Conservation (phyloP, 2,797 vertebrate species). For the Rhyacichthys aspro region DNA sequence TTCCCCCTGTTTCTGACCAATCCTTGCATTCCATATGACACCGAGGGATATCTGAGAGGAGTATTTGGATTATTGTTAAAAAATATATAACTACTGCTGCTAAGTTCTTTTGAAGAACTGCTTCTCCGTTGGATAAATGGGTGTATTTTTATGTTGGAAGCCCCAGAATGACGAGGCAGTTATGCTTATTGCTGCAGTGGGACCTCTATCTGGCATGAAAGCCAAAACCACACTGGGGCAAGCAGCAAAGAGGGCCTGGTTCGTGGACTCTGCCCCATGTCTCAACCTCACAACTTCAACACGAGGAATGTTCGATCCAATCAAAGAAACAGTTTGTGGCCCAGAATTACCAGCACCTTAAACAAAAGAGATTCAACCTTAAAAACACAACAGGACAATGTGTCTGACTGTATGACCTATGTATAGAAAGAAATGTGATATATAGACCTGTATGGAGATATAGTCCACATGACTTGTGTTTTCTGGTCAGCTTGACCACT, state of each 20-base stretch:
- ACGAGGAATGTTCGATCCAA: slow-evolving; percentile 77
- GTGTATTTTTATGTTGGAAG: slow-evolving; percentile 64
- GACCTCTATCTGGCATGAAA: slow-evolving; percentile 32
- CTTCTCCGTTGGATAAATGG: slow-evolving; percentile 67
- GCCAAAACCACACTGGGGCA: slow-evolving; percentile 14
- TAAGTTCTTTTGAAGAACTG: slow-evolving; percentile 73
- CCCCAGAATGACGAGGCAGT: slow-evolving; percentile 34
- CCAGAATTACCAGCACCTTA: slow-evolving; percentile 84
- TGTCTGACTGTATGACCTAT: slow-evolving; percentile 78
- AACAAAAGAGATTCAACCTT: slow-evolving; percentile 49
- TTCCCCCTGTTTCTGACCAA: slow-evolving; percentile 68
- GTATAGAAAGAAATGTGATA: slow-evolving; percentile 81
- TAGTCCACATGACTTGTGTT: slow-evolving; percentile 80
- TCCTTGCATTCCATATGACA: slow-evolving; percentile 71
- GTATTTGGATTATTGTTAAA: slow-evolving; percentile 57
- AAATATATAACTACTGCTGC: slow-evolving; percentile 71
- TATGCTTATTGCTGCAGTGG: slow-evolving; percentile 6
- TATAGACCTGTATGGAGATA: slow-evolving; percentile 78
- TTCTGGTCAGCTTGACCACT: slow-evolving; percentile 55
- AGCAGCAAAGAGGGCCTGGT: slow-evolving; percentile 26
- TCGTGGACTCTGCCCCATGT: slow-evolving; percentile 20
- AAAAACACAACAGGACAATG: slow-evolving; percentile 71
- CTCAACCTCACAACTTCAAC: slow-evolving; percentile 11
- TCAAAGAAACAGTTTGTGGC: slow-evolving; percentile 55
- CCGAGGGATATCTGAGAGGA: slow-evolving; percentile 45